Evolutionary conservation across 2,888 invertebrate species (phyloP).

Genomic region (Apotomis betuletana): DNA sequence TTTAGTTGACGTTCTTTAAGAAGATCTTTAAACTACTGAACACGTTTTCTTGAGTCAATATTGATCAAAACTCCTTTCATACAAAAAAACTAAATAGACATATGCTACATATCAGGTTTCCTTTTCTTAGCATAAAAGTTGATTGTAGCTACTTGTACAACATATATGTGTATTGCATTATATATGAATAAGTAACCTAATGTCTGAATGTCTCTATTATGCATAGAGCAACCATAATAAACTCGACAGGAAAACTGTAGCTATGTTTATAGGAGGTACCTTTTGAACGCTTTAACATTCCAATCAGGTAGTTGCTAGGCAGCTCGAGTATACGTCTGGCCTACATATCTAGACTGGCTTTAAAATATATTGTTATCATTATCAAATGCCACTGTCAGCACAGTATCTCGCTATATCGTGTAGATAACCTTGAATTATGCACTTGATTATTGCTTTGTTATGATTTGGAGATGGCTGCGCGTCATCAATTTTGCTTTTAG

Average conservation of each 20-base stretch:
- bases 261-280: neutral
- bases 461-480: constrained; percentile 5
- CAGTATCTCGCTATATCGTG: constrained; percentile 53
- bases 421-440: constrained; percentile 59
- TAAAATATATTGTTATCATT: constrained; percentile 45
- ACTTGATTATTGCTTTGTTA: constrained; percentile 41
- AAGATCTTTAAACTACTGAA: no score
- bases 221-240: neutral
- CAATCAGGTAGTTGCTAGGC: constrained; percentile 14
- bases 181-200: neutral
- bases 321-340: constrained; percentile 12
- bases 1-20: no score
- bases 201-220: neutral
- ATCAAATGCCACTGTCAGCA: constrained; percentile 43
- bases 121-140: no score
- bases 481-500: neutral
- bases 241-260: neutral
- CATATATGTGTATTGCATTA: no score
- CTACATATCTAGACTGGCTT: constrained; percentile 23
- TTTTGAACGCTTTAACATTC: neutral
- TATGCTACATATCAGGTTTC: no score
- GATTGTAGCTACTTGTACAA: no score
- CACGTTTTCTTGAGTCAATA: no score
- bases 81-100: no score
- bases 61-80: no score